These are phyloP conservation scores for Oncorhynchus masou DNA, from an alignment of 2,113 vertebrate species.

Conservation along the genomic window DNA sequence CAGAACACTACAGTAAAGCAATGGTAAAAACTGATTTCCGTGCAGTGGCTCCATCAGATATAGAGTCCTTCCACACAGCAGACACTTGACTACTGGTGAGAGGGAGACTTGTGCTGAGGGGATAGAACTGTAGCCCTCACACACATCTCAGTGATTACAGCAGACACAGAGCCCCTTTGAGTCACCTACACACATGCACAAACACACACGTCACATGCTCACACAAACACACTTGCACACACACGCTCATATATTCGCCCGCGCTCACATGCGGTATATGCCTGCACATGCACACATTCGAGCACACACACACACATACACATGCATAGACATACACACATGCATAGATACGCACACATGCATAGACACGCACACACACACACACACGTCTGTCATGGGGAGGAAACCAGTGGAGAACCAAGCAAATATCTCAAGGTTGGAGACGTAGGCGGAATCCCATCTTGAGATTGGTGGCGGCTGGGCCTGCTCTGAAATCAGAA, in stretches of 20 bases:
- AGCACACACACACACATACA: background rate
- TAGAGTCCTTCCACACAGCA: no score
- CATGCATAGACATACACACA: background rate
- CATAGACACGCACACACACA: constrained; percentile 4
- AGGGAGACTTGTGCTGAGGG: background rate
- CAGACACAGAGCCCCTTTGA: constrained; percentile 8
- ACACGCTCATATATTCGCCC: background rate
- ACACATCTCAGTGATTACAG: background rate
- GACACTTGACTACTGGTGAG: no score
- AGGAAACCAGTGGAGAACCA: background rate
- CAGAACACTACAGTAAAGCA: no score
- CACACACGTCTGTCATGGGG: background rate
- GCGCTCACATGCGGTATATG: background rate
- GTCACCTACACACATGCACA: background rate
- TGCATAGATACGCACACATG: background rate
- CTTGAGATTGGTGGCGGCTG: background rate
- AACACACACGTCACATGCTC: background rate
- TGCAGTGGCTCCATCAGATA: no score
- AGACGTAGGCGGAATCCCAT: background rate
- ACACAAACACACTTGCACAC: constrained; percentile 5
- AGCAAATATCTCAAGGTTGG: constrained; percentile 4
- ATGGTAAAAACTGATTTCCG: no score
- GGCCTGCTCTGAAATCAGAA: constrained; percentile 13
- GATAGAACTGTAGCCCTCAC: background rate
- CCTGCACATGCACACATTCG: background rate